A percentile compares a stretch with the other conserved stretches of the same genome.
Evolutionary conservation across 2,797 vertebrate genomes (phyloP).

Genomic region (Steatocranus sp.): DNA sequence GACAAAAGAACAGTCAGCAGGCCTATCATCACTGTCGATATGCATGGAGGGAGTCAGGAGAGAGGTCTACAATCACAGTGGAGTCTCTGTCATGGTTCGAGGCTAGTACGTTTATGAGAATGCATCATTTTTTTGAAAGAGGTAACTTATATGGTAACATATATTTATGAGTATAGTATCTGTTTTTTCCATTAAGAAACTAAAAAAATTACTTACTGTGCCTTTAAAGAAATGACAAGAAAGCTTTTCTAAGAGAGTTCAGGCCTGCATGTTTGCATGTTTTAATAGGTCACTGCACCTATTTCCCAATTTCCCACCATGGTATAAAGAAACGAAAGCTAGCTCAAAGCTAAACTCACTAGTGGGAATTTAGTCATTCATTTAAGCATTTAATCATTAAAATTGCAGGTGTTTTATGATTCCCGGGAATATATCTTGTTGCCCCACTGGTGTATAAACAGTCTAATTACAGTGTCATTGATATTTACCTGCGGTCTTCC

Average conservation of each 20-base stretch:
- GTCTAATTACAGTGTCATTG: constrained; percentile 14
- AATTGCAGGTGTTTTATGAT: not conserved
- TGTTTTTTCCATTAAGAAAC: not conserved
- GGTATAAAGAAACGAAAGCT: not conserved
- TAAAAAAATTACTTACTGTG: not conserved
- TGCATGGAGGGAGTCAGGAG: not conserved
- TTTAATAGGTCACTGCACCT: not conserved
- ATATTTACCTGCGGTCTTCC: constrained; percentile 23
- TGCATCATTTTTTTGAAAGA: not conserved
- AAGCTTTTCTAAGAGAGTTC: not conserved
- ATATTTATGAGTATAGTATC: not conserved
- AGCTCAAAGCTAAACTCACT: not conserved
- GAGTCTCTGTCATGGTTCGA: not conserved
- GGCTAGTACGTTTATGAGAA: not conserved
- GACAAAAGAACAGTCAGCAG: not conserved
- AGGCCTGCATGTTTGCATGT: not conserved
- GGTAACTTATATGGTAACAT: not conserved
- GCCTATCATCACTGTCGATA: not conserved
- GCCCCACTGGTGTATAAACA: constrained; percentile 20
- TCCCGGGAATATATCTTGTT: constrained; percentile 16
- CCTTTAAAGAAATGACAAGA: not conserved
- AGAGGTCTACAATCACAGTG: not conserved
- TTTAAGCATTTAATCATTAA: not conserved
- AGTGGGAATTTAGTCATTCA: not conserved
- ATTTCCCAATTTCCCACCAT: not conserved